These are phyloP conservation scores for Cephus runcator DNA, from an alignment of 2,888 invertebrate genomes.

Conservation along the genomic window DNA sequence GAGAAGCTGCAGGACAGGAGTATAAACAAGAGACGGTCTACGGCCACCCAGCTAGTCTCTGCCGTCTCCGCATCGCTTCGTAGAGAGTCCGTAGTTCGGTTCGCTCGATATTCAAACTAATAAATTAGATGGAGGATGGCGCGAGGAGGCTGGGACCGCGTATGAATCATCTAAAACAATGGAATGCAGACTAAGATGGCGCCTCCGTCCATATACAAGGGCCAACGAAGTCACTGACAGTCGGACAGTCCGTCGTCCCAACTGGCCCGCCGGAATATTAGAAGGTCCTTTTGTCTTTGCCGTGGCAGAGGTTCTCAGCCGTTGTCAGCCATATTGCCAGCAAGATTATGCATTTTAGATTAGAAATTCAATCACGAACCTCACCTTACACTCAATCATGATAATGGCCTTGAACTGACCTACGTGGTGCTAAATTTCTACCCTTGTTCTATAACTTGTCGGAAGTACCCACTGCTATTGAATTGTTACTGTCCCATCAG, in stretches of 20 bases:
- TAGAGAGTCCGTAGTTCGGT: slow-evolving; percentile 25
- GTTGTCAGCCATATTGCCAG: neutral
- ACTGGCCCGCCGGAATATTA: slow-evolving; percentile 4
- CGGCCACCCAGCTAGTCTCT: slow-evolving; percentile 62
- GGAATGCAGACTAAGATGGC: slow-evolving; percentile 64
- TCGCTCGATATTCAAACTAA: slow-evolving; percentile 65
- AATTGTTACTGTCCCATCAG: neutral
- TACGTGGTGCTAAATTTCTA: neutral
- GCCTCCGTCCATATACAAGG: slow-evolving; percentile 44
- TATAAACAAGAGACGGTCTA: slow-evolving; percentile 51
- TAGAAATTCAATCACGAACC: neutral
- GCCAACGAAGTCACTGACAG: slow-evolving; percentile 41
- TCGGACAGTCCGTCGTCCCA: slow-evolving; percentile 49
- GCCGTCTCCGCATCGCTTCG: slow-evolving; percentile 28
- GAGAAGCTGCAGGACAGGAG: slow-evolving; percentile 35
- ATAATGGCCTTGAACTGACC: neutral
- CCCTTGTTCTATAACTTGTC: neutral
- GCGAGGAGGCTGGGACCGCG: slow-evolving; percentile 48
- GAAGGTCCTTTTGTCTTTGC: slow-evolving; percentile 46
- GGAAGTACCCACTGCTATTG: neutral
- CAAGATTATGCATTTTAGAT: neutral
- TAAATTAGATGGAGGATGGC: slow-evolving; percentile 57
- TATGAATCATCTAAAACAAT: slow-evolving; percentile 66
- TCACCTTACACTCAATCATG: neutral
- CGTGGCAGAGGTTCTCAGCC: slow-evolving; percentile 5